These are phyloP conservation scores for Heliconius charithonia DNA, from an alignment of 2,888 invertebrate genomes.

Conservation along the genomic window DNA sequence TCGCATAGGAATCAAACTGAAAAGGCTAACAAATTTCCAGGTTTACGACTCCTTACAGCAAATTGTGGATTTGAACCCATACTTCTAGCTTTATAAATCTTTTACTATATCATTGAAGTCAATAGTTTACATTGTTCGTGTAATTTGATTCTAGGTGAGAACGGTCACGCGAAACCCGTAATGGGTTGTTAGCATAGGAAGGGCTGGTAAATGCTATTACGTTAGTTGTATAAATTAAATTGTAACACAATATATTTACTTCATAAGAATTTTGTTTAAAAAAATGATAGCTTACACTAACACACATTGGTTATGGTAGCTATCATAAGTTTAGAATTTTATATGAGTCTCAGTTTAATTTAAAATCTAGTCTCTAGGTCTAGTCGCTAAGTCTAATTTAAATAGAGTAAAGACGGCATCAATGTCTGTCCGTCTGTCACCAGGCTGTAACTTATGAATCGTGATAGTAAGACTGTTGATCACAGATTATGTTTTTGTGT, in stretches of 20 bases:
- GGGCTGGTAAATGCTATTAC: conserved; percentile 9
- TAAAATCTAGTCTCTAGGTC: too few relatives aligned
- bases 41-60: neutral
- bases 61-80: neutral
- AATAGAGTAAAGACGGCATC: too few relatives aligned
- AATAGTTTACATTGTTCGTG: neutral
- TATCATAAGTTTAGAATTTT: neutral
- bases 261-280: neutral
- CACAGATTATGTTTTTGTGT: too few relatives aligned
- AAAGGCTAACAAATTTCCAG: neutral
- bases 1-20: too few relatives aligned
- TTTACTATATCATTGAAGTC: neutral
- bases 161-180: conserved; percentile 10
- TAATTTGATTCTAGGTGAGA: neutral
- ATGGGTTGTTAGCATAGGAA: conserved; percentile 8
- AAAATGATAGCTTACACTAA: neutral
- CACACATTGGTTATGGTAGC: neutral
- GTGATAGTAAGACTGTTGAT: too few relatives aligned
- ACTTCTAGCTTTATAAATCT: too few relatives aligned
- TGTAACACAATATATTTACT: conserved; percentile 1
- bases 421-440: neutral
- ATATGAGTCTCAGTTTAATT: too few relatives aligned
- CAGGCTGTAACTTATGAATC: neutral
- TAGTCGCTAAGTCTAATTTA: too few relatives aligned
- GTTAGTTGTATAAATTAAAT: neutral